Percentiles rank a stretch among this genome's conserved stretches.
Evolutionary conservation across 2,797 vertebrate genomes (phyloP).

Genomic region (Rhynchotus rufescens): DNA sequence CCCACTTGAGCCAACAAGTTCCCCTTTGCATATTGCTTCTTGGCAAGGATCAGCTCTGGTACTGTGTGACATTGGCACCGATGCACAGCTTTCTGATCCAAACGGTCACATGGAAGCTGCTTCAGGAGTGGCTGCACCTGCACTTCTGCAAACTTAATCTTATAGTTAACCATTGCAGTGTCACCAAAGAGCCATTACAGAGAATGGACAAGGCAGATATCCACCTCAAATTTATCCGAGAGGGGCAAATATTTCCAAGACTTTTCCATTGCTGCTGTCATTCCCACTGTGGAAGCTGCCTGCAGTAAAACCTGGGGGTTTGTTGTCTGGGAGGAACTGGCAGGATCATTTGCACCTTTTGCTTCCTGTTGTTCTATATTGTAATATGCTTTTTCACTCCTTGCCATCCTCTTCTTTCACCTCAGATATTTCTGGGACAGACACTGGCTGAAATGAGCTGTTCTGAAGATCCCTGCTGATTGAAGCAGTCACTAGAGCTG

Average conservation of each 20-base stretch:
- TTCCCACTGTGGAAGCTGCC: not conserved
- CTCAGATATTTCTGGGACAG: not conserved
- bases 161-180: not conserved
- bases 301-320: not conserved
- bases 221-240: not conserved
- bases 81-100: not conserved
- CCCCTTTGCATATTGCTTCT: not conserved
- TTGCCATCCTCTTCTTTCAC: not conserved
- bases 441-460: not conserved
- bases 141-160: not conserved
- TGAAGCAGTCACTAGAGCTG: not conserved
- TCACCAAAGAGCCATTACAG: not conserved
- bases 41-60: not conserved
- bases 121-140: not conserved
- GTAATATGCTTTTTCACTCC: not conserved
- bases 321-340: not conserved
- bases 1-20: not conserved
- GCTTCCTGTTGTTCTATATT: not conserved
- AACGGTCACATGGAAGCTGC: not conserved
- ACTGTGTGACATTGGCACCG: rapidly evolving
- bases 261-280: not conserved
- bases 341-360: not conserved
- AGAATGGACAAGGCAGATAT: not conserved
- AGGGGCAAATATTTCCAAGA: not conserved
- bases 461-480: not conserved